phyloP scores from a whole-genome alignment of 2,888 invertebrate genomes.

The Tenthredo scrophulariae region DNA sequence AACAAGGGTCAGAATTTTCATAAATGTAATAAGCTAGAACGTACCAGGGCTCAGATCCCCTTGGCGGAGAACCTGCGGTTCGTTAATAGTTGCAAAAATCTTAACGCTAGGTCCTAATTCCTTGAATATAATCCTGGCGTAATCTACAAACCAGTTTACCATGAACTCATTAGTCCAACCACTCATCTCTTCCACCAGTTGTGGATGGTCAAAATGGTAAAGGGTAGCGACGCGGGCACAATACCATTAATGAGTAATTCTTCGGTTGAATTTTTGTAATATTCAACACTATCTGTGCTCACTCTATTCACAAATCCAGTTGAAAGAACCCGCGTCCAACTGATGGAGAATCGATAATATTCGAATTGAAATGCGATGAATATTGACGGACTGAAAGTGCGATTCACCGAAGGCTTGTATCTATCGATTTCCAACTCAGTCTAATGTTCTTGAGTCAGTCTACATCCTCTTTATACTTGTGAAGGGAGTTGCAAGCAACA shows the following conservation, averaged over 20 bases:
- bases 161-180: conserved; percentile 25
- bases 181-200: neutral
- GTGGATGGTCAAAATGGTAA: conserved; percentile 74
- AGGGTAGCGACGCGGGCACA: conserved; percentile 80
- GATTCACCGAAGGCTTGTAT: neutral
- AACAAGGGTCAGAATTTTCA: too few relatives aligned
- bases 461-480: conserved; percentile 80
- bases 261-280: conserved; percentile 87
- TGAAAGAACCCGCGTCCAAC: conserved; percentile 89
- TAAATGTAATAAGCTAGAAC: too few relatives aligned
- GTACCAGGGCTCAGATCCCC: neutral
- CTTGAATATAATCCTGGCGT: conserved; percentile 6
- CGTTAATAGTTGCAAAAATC: neutral
- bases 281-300: conserved; percentile 86
- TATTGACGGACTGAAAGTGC: neutral
- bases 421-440: neutral
- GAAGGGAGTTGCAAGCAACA: conserved; percentile 85
- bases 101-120: neutral
- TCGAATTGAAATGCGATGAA: conserved; percentile 58
- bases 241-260: conserved; percentile 82
- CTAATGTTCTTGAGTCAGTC: conserved; percentile 24
- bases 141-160: conserved; percentile 4
- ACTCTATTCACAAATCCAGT: conserved; percentile 83
- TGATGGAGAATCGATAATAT: conserved; percentile 85
- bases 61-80: neutral